A percentile compares a stretch with the other conserved stretches of the same genome.
Conservation (phyloP, 2,113 vertebrate genomes). For the Vulpes ferrilata region DNA sequence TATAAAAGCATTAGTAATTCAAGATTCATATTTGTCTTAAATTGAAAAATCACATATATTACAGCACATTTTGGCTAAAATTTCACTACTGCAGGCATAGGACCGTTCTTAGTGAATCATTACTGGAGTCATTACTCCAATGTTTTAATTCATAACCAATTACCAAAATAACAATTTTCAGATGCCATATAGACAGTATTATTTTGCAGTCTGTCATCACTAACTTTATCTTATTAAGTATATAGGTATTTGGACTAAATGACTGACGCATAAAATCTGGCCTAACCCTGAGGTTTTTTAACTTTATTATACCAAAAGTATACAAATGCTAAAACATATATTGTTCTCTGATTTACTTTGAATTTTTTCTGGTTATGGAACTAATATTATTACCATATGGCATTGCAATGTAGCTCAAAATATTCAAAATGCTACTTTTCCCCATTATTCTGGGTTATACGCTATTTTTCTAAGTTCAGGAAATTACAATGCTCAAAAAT, state of each 20-base stretch:
- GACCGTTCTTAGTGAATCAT: background rate
- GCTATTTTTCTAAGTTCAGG: background rate
- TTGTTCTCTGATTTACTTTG: background rate
- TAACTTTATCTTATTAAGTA: background rate
- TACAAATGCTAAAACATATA: background rate
- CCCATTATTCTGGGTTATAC: background rate
- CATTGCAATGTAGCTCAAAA: background rate
- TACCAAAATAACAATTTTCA: slow-evolving; percentile 42
- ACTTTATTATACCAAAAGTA: slow-evolving; percentile 3
- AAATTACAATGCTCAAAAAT: background rate
- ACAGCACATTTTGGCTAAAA: background rate
- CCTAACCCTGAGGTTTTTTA: background rate
- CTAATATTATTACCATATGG: background rate
- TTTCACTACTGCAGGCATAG: background rate
- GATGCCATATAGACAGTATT: background rate
- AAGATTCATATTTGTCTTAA: slow-evolving; percentile 16
- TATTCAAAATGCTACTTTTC: slow-evolving; percentile 26
- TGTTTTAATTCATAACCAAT: slow-evolving; percentile 33
- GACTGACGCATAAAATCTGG: slow-evolving; percentile 30
- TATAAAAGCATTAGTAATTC: background rate
- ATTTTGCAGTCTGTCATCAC: background rate
- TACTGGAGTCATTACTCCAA: background rate
- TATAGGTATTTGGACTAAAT: background rate
- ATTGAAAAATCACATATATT: slow-evolving; percentile 34
- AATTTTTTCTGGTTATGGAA: slow-evolving; percentile 27